Conservation (phyloP, 2,888 invertebrate genomes). For the Boloria selene region DNA sequence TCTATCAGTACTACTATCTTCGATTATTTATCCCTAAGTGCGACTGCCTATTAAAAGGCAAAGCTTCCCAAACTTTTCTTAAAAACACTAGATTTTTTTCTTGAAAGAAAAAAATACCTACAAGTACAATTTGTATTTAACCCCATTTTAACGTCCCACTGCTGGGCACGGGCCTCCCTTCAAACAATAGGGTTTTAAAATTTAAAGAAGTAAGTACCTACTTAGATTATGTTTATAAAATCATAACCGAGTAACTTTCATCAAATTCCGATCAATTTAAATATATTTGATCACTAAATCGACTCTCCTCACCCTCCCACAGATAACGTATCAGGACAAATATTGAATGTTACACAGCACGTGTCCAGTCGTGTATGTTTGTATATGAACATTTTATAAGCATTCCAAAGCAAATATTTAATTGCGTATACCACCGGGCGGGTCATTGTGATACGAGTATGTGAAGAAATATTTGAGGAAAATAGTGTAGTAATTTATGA, state of each 20-base stretch:
- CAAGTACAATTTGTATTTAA: no score
- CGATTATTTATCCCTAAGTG: no score
- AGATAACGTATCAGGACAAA: constrained; percentile 31
- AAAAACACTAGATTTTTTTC: no score
- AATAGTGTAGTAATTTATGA: neutral
- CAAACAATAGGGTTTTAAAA: no score
- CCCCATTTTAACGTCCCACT: no score
- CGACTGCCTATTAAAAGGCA: no score
- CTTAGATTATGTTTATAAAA: no score
- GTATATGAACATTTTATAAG: constrained; percentile 2
- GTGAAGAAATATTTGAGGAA: neutral
- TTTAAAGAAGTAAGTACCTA: no score
- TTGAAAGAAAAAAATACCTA: no score
- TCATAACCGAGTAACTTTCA: neutral
- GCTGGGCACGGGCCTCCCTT: no score
- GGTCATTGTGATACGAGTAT: neutral
- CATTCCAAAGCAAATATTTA: constrained; percentile 2
- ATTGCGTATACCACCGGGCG: constrained; percentile 5
- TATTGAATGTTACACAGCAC: constrained; percentile 26
- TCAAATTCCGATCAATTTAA: neutral
- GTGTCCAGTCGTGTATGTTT: constrained; percentile 19
- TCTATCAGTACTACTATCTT: no score
- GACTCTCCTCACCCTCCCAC: constrained; percentile 12
- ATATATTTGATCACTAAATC: neutral
- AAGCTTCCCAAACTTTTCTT: no score